A percentile compares a stretch with the other conserved stretches of the same genome.
Evolutionary conservation across 2,113 vertebrate genomes (phyloP).

Genomic region (Pachyramphus minor): DNA sequence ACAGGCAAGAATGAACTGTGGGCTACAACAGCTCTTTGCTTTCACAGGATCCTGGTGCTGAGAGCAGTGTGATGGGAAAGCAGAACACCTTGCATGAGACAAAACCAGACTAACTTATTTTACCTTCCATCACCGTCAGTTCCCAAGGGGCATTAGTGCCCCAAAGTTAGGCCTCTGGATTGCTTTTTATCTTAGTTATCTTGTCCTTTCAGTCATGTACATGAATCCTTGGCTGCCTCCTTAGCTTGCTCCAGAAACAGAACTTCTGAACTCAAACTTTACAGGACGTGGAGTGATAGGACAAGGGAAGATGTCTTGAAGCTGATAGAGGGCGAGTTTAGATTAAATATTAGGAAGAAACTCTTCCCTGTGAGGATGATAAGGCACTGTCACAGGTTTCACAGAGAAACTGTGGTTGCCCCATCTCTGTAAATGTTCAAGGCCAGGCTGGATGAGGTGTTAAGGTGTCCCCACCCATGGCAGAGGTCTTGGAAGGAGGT

Average conservation of each 20-base stretch:
- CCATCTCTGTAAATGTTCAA: background rate
- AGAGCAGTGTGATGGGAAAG: background rate
- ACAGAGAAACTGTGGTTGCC: background rate
- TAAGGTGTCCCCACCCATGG: background rate
- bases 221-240: background rate
- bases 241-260: background rate
- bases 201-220: background rate
- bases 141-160: background rate
- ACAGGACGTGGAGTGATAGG: background rate
- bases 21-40: background rate
- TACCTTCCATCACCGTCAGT: background rate
- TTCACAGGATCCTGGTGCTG: background rate
- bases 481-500: background rate
- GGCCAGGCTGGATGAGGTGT: accelerated
- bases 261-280: background rate
- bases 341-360: background rate
- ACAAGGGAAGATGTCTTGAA: background rate
- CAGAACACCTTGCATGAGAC: background rate
- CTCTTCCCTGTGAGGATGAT: too few species aligned
- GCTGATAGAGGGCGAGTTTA: background rate
- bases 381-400: background rate
- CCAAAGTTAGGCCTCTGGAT: background rate
- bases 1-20: background rate
- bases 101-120: background rate
- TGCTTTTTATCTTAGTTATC: background rate